These are phyloP conservation scores for Perccottus glenii DNA, from an alignment of 2,113 vertebrate species.

Conservation along the genomic window DNA sequence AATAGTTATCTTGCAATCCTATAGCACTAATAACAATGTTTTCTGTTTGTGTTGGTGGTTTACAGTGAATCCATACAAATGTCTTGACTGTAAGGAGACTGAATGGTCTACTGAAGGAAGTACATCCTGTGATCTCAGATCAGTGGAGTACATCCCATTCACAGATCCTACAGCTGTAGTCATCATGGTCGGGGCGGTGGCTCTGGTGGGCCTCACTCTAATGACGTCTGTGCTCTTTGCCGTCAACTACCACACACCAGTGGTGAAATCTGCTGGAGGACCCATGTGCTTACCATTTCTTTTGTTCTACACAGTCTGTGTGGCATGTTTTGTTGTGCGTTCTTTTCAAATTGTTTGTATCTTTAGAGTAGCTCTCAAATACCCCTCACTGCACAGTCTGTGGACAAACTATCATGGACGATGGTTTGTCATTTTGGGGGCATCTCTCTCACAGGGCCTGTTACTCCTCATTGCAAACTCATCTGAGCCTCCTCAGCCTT, in stretches of 20 bases:
- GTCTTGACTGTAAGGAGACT: constrained; percentile 71
- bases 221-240: constrained; percentile 76
- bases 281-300: constrained; percentile 80
- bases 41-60: neutral
- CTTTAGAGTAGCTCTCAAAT: constrained; percentile 84
- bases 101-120: constrained; percentile 82
- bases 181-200: constrained; percentile 52
- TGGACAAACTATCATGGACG: constrained; percentile 83
- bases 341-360: constrained; percentile 88
- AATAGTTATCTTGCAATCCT: too few species aligned
- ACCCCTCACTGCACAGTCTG: constrained; percentile 70
- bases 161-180: constrained; percentile 63
- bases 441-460: constrained; percentile 64
- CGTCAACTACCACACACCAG: constrained; percentile 77
- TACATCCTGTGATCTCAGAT: constrained; percentile 74
- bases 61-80: constrained; percentile 76
- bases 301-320: constrained; percentile 79
- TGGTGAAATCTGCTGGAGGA: constrained; percentile 87
- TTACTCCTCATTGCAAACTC: constrained; percentile 57
- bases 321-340: constrained; percentile 82
- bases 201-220: constrained; percentile 63
- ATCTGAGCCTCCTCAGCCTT: constrained; percentile 56
- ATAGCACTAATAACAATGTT: neutral
- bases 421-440: constrained; percentile 66
- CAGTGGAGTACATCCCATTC: constrained; percentile 75